Conservation (phyloP, 2,113 vertebrate species). For the Alethe diademata region DNA sequence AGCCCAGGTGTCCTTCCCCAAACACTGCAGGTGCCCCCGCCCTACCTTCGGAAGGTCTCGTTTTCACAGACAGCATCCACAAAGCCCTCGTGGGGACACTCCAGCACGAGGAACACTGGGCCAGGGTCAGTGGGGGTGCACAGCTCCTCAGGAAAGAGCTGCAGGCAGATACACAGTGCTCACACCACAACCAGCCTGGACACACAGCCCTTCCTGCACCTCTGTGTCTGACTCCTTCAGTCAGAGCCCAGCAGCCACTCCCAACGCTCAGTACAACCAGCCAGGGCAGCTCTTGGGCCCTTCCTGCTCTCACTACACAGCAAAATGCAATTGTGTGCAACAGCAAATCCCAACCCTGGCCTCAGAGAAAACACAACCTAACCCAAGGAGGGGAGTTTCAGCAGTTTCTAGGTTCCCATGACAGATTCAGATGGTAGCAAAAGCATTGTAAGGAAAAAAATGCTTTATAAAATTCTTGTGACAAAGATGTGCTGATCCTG, state of each 20-base stretch:
- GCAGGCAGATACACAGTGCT: not conserved
- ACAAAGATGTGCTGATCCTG: not conserved
- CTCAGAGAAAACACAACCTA: not conserved
- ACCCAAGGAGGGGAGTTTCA: not conserved
- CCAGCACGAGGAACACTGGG: constrained; percentile 83
- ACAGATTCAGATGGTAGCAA: not conserved
- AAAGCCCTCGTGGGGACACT: constrained; percentile 91
- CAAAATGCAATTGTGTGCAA: not conserved
- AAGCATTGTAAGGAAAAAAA: not conserved
- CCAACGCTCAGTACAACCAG: not conserved
- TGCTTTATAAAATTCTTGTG: not conserved
- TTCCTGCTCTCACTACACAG: not conserved
- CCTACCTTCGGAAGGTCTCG: constrained; percentile 67
- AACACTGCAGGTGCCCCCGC: accelerated
- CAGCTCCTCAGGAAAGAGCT: constrained; percentile 90
- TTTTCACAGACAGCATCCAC: constrained; percentile 79
- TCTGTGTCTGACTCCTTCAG: accelerated
- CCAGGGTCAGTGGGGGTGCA: constrained; percentile 87
- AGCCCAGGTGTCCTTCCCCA: not conserved
- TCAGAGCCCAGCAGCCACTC: not conserved
- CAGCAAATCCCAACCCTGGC: not conserved
- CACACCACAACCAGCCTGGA: accelerated
- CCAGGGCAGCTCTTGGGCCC: not conserved
- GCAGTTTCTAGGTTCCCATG: not conserved
- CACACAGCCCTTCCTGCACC: not conserved